These are phyloP conservation scores for Spongilla lacustris DNA, from an alignment of 37 sponge, comb jelly and placozoan species.

Conservation along the genomic window DNA sequence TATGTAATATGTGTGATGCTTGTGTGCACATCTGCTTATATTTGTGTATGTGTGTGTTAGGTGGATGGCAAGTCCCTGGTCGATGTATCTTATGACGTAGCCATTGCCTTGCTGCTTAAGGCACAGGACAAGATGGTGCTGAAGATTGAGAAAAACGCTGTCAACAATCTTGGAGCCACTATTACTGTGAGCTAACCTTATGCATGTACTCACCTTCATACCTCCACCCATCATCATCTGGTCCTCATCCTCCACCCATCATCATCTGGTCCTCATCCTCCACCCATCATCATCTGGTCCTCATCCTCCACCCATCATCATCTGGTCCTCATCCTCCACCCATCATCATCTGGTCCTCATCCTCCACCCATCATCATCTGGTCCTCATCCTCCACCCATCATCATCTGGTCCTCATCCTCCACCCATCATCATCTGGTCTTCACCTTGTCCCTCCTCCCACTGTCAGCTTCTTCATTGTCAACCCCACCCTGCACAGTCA, in stretches of 20 bases:
- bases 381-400: background rate
- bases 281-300: too few species aligned
- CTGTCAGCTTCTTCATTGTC: too few species aligned
- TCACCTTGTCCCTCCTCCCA: too few species aligned
- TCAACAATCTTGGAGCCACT: background rate
- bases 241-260: background rate
- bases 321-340: too few species aligned
- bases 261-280: too few species aligned
- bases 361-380: background rate
- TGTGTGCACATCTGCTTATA: background rate
- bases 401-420: too few species aligned
- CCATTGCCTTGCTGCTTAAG: slow-evolving; percentile 43
- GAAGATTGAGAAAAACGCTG: slow-evolving; percentile 41
- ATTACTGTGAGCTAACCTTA: background rate
- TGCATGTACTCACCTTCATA: background rate
- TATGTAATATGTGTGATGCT: background rate
- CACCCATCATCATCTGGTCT: too few species aligned
- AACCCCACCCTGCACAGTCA: too few species aligned
- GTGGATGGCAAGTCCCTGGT: slow-evolving; percentile 58
- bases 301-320: too few species aligned
- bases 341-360: too few species aligned
- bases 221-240: background rate
- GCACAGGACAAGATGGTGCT: slow-evolving; percentile 30
- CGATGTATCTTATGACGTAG: slow-evolving; percentile 33
- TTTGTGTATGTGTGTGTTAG: slow-evolving; percentile 10